These are phyloP conservation scores for Drosophila obscura DNA, from an alignment of 1,140 invertebrate genomes.

Conservation along the genomic window DNA sequence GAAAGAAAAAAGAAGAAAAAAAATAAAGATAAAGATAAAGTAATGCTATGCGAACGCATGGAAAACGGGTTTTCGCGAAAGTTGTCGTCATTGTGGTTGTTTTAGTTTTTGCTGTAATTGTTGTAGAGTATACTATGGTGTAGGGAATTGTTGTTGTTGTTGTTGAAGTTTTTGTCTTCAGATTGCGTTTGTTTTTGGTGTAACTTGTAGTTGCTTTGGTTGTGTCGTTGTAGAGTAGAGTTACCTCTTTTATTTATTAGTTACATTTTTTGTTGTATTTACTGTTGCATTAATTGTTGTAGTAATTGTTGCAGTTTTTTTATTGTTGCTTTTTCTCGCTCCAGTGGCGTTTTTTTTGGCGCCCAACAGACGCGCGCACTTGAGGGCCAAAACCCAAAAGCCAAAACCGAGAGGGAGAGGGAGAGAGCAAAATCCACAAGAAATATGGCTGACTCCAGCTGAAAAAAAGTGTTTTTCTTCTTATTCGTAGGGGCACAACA, in stretches of 20 bases:
- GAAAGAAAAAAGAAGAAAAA: conserved; percentile 25
- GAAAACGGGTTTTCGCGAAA: conserved; percentile 81
- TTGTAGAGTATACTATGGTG: too few species aligned
- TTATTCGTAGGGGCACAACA: conserved; percentile 3
- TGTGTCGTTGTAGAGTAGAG: too few species aligned
- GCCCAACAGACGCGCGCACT: conserved; percentile 13
- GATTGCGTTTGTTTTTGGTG: too few species aligned
- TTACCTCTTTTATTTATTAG: too few species aligned
- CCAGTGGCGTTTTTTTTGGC: conserved; percentile 24
- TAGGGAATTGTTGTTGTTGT: too few species aligned
- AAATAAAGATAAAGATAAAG: conserved; percentile 22
- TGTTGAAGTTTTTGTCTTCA: too few species aligned
- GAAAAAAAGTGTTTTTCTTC: conserved; percentile 45
- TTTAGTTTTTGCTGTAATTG: conserved; percentile 12
- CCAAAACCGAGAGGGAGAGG: neutral
- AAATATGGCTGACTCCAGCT: conserved; percentile 32
- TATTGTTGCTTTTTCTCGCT: conserved; percentile 23
- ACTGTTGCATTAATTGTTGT: conserved; percentile 12
- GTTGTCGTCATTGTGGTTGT: conserved; percentile 64
- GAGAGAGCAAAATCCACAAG: conserved; percentile 26
- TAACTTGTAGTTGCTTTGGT: too few species aligned
- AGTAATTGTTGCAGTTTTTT: conserved; percentile 14
- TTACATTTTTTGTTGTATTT: conserved; percentile 57
- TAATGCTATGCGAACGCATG: conserved; percentile 74
- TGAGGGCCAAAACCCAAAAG: conserved; percentile 14